Conservation (phyloP, 2,888 invertebrate species). For the Cylloceria caligata region DNA sequence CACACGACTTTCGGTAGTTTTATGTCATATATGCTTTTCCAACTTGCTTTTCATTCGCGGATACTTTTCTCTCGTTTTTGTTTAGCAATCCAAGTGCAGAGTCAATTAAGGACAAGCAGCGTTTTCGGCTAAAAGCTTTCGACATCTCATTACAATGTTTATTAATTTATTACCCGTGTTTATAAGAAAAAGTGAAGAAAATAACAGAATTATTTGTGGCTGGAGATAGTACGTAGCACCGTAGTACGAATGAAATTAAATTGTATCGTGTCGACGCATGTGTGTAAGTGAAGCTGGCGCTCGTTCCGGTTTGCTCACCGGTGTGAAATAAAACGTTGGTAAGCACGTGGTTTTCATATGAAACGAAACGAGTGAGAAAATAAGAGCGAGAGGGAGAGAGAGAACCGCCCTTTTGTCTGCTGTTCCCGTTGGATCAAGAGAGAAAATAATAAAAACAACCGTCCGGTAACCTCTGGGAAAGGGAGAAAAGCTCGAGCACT, state of each 20-base stretch:
- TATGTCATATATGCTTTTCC: not conserved
- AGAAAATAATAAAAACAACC: constrained; percentile 23
- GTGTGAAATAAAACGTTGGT: constrained; percentile 46
- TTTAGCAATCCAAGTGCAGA: no score
- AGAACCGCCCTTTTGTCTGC: constrained; percentile 17
- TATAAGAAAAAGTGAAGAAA: not conserved
- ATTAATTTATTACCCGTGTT: not conserved
- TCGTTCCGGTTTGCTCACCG: constrained; percentile 45
- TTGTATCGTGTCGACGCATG: constrained; percentile 31
- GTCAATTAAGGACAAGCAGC: no score
- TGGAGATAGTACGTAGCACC: constrained; percentile 4
- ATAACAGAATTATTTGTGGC: constrained; percentile 1
- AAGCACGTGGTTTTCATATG: constrained; percentile 43
- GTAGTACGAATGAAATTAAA: constrained; percentile 56
- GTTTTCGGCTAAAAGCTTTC: not conserved
- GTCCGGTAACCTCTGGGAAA: not conserved
- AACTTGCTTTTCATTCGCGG: not conserved
- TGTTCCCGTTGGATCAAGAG: constrained; percentile 48
- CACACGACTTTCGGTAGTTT: constrained; percentile 6
- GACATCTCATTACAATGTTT: not conserved
- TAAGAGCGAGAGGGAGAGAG: not conserved
- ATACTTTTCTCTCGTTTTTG: not conserved
- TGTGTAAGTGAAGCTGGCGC: constrained; percentile 30
- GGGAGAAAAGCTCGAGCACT: constrained; percentile 14
- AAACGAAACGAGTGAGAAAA: constrained; percentile 10